phyloP scores from a whole-genome alignment of 1,140 invertebrate species.

The Parasteatoda tepidariorum region DNA sequence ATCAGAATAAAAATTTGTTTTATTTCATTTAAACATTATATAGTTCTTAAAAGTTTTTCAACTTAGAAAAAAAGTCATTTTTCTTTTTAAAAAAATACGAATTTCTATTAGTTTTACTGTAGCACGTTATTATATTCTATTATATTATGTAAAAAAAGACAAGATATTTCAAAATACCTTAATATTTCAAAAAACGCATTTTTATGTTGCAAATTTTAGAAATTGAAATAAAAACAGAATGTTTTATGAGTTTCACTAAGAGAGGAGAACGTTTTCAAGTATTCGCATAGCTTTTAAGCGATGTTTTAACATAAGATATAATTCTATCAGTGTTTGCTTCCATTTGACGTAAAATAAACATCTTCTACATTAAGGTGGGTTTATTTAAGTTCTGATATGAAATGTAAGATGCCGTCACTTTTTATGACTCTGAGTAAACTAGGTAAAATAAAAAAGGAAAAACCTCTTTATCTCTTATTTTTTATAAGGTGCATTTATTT shows the following conservation, averaged over 20 bases:
- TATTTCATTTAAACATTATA: no score
- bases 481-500: no score
- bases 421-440: conserved; percentile 37
- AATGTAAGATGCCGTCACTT: conserved; percentile 5
- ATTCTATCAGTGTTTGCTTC: conserved; percentile 30
- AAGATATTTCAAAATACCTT: no score
- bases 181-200: not conserved
- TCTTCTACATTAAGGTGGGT: conserved; percentile 17
- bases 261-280: not conserved
- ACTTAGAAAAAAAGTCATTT: no score
- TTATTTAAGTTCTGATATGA: conserved; percentile 27
- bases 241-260: not conserved
- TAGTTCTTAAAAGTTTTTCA: no score
- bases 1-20: no score
- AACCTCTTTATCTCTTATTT: not conserved
- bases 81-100: no score
- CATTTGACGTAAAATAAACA: conserved; percentile 39
- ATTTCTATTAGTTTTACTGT: no score
- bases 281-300: conserved; percentile 2
- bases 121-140: no score
- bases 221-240: conserved; percentile 3
- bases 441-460: conserved; percentile 4
- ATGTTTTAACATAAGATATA: conserved; percentile 18
- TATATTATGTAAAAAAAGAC: no score
- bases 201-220: not conserved